A percentile compares a stretch with the other conserved stretches of the same genome.
These are phyloP conservation scores for Cavia aperea DNA, from an alignment of 2,113 vertebrate species.

Conservation along the genomic window DNA sequence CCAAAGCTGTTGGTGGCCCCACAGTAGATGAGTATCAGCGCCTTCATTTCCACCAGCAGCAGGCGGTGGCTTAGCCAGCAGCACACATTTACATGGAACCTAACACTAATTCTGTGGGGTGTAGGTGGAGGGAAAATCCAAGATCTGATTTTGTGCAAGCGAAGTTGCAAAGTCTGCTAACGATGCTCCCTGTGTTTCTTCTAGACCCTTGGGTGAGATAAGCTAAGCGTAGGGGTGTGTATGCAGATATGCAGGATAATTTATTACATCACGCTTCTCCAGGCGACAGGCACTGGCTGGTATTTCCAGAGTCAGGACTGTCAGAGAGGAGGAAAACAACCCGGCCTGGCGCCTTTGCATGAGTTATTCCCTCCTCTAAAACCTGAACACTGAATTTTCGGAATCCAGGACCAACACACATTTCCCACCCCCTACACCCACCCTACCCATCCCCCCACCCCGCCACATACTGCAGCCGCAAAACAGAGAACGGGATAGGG, in stretches of 20 bases:
- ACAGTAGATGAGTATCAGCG: neutral
- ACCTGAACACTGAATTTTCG: neutral
- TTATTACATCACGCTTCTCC: neutral
- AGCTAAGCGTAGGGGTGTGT: neutral
- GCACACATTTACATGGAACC: neutral
- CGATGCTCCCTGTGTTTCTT: neutral
- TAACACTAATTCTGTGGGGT: neutral
- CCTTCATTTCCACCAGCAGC: neutral
- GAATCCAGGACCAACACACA: neutral
- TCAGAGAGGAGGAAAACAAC: neutral
- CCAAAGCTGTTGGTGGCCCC: neutral
- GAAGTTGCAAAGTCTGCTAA: neutral
- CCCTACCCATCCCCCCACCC: too few species aligned
- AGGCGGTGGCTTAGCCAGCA: neutral
- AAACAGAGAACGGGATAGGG: neutral
- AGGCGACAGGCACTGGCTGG: neutral
- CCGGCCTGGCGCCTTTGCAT: neutral
- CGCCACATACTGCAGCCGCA: neutral
- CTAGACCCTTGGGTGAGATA: neutral
- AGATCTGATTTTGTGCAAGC: neutral
- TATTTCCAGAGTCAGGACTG: conserved; percentile 18
- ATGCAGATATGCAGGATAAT: neutral
- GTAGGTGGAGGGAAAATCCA: neutral
- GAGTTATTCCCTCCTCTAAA: neutral
- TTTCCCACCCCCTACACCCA: neutral